Evolutionary conservation across 2,113 vertebrate species (phyloP), one percentile per base, ranked within the genome.

Genomic region (Probosciger aterrimus): DNA sequence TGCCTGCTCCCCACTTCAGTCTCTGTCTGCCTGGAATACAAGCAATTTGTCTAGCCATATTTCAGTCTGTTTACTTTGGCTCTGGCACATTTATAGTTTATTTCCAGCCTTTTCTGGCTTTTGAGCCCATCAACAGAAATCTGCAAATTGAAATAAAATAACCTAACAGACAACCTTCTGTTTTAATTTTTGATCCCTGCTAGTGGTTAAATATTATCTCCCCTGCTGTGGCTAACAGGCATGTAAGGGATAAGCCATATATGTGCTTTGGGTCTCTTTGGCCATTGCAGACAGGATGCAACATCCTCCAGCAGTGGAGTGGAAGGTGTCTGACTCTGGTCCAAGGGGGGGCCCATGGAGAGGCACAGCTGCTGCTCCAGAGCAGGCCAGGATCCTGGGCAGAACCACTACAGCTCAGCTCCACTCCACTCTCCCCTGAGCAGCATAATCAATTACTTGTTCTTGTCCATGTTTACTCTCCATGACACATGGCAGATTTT

Each of bases 271-370:
- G 47, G 30, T 47, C 19, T 46, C n/a, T 35, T 4, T 2, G 37
- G 70, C 53, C 39, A 35, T 5, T 17, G 47, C 80, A 70, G 11
- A 41, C 25, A 83, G 73, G 31, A 41, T 18, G 28, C 25, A 37
- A 57, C 46, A 28, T 23, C 43, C 39, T 67, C 43, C 47, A 53
- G 67, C 30, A 25, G 4, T 0, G 16, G 41, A 67, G 62, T 6
- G 70, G 60, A 46, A 63, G 73, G 25, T 57, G 27, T 23, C 27
- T n/a, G 53, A 16, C 62, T n/a, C 10, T 14, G 59, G 5, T 17
- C 57, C 31, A 4, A 24, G 33, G 4, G 1, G 5, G 20, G 20
- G 25, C 5, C 19, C 4, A 0, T 6, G n/a, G 14, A 30, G 9
- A n/a, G 71, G 63, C 52, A 49, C 6, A 37, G 91, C 41, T 22